Evolutionary conservation across 2,113 vertebrate genomes (phyloP), one percentile per base, ranked within the genome.

Genomic region (Emydura subglobosa): DNA sequence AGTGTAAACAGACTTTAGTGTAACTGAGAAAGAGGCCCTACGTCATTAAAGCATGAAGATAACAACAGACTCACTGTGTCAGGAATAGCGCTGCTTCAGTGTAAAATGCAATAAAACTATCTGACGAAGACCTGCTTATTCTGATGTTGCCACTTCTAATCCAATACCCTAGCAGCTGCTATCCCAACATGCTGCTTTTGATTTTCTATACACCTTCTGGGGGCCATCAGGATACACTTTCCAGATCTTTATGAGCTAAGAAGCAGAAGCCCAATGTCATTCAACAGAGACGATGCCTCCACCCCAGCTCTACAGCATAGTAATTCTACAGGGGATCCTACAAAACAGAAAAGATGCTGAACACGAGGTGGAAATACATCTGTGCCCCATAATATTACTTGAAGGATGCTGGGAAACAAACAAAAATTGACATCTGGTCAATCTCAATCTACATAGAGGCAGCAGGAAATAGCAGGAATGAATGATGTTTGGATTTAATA

Each of bases 331-430:
- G 39, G 17, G 90, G 22, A 87, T 86, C 5, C 5, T n/a, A 49
- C 0, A 7, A n/a, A n/a, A 50, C 12, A 47, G 27, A 80, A 87
- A 61, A 89, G 3, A 80, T 8, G 44, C 44, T 50, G 90, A 85
- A 47, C 11, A 81, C 21, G 92, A 79, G 12, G 83, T 29, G 3
- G 4, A 59, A 44, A 89, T 89, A 54, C 24, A 92, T 42, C 72
- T 83, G 3, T 24, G n/a, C 34, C 39, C 16, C 72, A 31, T 54
- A 89, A 2, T 55, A 61, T 31, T 17, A 61, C 42, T 92, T 57
- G 53, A 86, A 34, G 84, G 87, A 92, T 83, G 54, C 19, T 31
- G 1, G 3, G 91, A 97, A 96, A 92, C 29, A 81, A 53, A 93
- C 47, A 82, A 89, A 57, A 95, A 86, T 84, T 92, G 55, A 39